A percentile compares a stretch with the other conserved stretches of the same genome.
These are phyloP conservation scores for Epizoanthus fatuus DNA, from an alignment of 92 coral and sea anemone species.

Conservation along the genomic window DNA sequence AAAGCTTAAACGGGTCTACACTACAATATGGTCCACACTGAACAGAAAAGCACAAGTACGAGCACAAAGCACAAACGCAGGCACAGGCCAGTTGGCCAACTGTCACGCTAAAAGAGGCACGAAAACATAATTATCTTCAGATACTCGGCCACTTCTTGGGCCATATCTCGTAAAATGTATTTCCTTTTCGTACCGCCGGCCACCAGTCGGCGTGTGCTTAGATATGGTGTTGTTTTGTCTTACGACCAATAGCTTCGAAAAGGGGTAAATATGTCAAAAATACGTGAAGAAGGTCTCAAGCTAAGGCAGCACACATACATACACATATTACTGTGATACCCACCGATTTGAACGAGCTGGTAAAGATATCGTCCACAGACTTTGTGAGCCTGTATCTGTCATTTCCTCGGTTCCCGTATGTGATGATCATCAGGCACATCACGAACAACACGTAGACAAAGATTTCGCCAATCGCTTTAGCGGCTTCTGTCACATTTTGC, in stretches of 20 bases:
- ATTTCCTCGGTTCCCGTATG: slow-evolving; percentile 83
- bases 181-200: no score
- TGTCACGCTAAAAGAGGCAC: no score
- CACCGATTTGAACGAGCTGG: slow-evolving; percentile 85
- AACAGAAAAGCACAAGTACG: background rate
- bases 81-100: no score
- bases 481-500: slow-evolving; percentile 73
- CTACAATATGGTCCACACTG: background rate
- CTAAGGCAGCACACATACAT: no score
- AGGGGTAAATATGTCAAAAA: no score
- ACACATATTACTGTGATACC: background rate
- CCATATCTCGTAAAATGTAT: no score
- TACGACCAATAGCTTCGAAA: no score
- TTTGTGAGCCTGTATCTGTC: slow-evolving; percentile 84
- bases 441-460: slow-evolving; percentile 76
- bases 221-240: no score
- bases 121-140: no score
- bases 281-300: no score
- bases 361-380: slow-evolving; percentile 71
- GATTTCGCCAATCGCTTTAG: slow-evolving; percentile 79
- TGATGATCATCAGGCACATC: slow-evolving; percentile 80
- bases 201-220: no score
- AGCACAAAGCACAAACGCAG: background rate
- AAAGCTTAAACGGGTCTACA: background rate
- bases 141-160: no score